A percentile compares a stretch with the other conserved stretches of the same genome.
These are phyloP conservation scores for Xyrauchen texanus DNA, from an alignment of 2,113 vertebrate genomes.

Conservation along the genomic window DNA sequence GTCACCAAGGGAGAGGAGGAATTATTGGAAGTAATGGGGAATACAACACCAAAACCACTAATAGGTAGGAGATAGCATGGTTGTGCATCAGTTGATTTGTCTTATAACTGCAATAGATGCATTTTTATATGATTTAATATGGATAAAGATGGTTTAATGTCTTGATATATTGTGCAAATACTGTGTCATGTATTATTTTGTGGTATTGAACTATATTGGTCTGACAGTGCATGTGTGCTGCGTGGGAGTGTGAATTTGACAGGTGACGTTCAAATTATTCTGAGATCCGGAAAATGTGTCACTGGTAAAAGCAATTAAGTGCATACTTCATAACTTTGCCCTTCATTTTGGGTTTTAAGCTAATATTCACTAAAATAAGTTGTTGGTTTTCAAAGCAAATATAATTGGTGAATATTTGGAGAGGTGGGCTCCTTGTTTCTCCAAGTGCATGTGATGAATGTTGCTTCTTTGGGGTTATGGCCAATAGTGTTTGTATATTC, in stretches of 20 bases:
- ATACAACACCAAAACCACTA: conserved; percentile 76
- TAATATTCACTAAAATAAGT: too few species aligned
- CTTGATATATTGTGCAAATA: conserved; percentile 28
- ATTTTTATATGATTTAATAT: background rate
- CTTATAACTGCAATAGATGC: background rate
- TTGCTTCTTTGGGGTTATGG: background rate
- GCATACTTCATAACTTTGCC: background rate
- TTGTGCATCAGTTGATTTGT: background rate
- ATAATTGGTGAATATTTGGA: background rate
- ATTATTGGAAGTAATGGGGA: conserved; percentile 76
- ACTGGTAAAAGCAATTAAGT: background rate
- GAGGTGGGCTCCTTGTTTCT: background rate
- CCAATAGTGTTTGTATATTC: background rate
- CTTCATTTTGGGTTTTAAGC: background rate
- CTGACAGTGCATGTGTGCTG: conserved; percentile 44
- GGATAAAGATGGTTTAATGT: conserved; percentile 53
- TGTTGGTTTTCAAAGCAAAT: background rate
- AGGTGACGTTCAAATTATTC: conserved; percentile 33
- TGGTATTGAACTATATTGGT: conserved; percentile 31
- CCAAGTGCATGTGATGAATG: background rate
- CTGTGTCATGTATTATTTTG: background rate
- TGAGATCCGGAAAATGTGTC: conserved; percentile 24
- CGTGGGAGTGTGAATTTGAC: conserved; percentile 52
- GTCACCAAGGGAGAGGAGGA: conserved; percentile 64
- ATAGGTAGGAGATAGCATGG: conserved; percentile 69